These are phyloP conservation scores for Galleria mellonella DNA, from an alignment of 1,140 invertebrate species.

Conservation along the genomic window DNA sequence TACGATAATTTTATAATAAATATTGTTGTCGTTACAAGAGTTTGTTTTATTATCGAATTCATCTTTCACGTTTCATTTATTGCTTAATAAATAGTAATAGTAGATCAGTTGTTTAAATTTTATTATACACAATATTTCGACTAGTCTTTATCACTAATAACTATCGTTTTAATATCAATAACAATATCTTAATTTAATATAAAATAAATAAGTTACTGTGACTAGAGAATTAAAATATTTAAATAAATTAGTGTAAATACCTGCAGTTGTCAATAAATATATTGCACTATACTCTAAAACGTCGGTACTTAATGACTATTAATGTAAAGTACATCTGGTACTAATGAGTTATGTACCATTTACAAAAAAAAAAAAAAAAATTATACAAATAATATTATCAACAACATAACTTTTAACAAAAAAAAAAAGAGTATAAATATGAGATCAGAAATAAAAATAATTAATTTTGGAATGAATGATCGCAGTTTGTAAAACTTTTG, in stretches of 20 bases:
- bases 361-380: slow-evolving; percentile 15
- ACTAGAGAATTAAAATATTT: slow-evolving; percentile 31
- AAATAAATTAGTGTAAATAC: slow-evolving; percentile 27
- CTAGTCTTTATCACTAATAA: background rate
- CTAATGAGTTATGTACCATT: slow-evolving; percentile 15
- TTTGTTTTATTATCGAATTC: slow-evolving; percentile 26
- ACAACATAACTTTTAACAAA: slow-evolving; percentile 21
- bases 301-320: slow-evolving; percentile 19
- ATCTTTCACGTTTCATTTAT: slow-evolving; percentile 24
- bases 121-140: background rate
- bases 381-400: slow-evolving; percentile 43
- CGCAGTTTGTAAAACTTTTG: background rate
- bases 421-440: slow-evolving; percentile 8
- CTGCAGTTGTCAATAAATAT: slow-evolving; percentile 42
- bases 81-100: slow-evolving; percentile 10
- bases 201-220: slow-evolving; percentile 24
- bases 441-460: background rate
- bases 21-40: slow-evolving; percentile 17
- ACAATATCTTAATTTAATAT: slow-evolving; percentile 9
- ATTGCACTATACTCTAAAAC: slow-evolving; percentile 52
- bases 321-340: slow-evolving; percentile 35
- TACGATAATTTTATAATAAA: slow-evolving; percentile 6
- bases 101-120: background rate
- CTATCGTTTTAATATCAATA: slow-evolving; percentile 1
- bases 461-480: slow-evolving; percentile 1